A percentile compares a stretch with the other conserved stretches of the same genome.
Evolutionary conservation across 2,797 vertebrate species (phyloP).

Genomic region (Enteromius treurensis): DNA sequence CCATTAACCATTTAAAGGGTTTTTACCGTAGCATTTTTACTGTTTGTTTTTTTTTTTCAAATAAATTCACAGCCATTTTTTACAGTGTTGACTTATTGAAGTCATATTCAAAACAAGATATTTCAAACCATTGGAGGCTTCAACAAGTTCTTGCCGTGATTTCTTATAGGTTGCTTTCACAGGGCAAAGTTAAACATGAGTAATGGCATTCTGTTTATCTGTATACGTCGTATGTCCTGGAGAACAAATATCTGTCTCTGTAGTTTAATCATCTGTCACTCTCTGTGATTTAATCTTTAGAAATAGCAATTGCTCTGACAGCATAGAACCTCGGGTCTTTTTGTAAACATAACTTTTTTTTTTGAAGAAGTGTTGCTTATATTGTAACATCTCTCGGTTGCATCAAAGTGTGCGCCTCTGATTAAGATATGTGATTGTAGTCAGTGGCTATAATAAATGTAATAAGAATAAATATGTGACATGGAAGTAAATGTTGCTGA

Average conservation of each 20-base stretch:
- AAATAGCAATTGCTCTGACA: constrained; percentile 37
- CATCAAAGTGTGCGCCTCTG: background rate
- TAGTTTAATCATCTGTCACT: constrained; percentile 39
- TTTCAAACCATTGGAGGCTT: background rate
- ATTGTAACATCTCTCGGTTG: background rate
- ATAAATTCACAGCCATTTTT: background rate
- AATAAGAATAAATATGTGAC: background rate
- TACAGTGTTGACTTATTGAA: background rate
- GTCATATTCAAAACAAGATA: background rate
- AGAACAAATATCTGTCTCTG: constrained; percentile 42
- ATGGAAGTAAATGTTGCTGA: background rate
- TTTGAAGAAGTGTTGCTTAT: background rate
- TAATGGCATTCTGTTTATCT: constrained; percentile 17
- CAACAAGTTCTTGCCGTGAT: background rate
- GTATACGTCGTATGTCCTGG: constrained; percentile 31
- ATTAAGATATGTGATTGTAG: background rate
- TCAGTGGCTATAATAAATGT: background rate
- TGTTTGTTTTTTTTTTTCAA: too few species aligned
- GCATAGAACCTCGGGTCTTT: constrained; percentile 8
- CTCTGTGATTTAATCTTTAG: constrained; percentile 18
- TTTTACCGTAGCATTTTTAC: too few species aligned
- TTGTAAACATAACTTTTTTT: constrained; percentile 3
- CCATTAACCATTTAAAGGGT: too few species aligned
- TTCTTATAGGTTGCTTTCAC: constrained; percentile 9
- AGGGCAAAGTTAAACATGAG: constrained; percentile 30